These are phyloP conservation scores for Drosophila watanabei DNA, from an alignment of 1,140 invertebrate genomes.

Conservation along the genomic window DNA sequence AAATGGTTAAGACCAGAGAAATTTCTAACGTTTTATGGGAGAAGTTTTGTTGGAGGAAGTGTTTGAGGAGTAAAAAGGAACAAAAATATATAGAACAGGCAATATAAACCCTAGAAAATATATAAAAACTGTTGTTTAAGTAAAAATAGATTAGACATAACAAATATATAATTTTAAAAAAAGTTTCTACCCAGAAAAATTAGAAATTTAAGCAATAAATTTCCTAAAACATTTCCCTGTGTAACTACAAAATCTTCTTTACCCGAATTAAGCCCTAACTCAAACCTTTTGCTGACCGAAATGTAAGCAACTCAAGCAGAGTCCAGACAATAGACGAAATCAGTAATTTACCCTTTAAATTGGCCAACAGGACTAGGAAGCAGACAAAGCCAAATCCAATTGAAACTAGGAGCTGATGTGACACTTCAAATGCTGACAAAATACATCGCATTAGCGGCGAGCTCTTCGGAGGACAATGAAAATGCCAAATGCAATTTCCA, in stretches of 20 bases:
- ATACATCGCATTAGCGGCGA: conserved; percentile 75
- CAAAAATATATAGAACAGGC: neutral
- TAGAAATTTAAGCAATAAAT: neutral
- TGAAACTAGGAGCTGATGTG: conserved; percentile 53
- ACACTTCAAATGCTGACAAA: conserved; percentile 78
- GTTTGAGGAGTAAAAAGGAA: neutral
- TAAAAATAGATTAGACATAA: too few relatives aligned
- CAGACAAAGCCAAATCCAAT: conserved; percentile 71
- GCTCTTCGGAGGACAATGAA: conserved; percentile 44
- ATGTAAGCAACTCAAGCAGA: conserved; percentile 24
- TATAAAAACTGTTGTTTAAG: neutral
- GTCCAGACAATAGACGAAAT: conserved; percentile 66
- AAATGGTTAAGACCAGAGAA: conserved; percentile 21
- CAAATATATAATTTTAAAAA: too few relatives aligned
- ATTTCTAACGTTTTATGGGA: conserved; percentile 4
- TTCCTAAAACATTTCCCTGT: neutral
- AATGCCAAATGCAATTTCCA: conserved; percentile 66
- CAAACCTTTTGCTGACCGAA: neutral
- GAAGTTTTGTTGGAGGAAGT: conserved; percentile 11
- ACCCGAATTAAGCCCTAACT: neutral
- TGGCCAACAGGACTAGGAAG: conserved; percentile 18
- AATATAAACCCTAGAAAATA: neutral
- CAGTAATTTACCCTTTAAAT: conserved; percentile 59
- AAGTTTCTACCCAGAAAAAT: too few relatives aligned
- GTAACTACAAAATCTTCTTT: neutral